A percentile compares a stretch with the other conserved stretches of the same genome.
Evolutionary conservation across 2,888 invertebrate species (phyloP).

Genomic region (Callyntrura guangdongensis): DNA sequence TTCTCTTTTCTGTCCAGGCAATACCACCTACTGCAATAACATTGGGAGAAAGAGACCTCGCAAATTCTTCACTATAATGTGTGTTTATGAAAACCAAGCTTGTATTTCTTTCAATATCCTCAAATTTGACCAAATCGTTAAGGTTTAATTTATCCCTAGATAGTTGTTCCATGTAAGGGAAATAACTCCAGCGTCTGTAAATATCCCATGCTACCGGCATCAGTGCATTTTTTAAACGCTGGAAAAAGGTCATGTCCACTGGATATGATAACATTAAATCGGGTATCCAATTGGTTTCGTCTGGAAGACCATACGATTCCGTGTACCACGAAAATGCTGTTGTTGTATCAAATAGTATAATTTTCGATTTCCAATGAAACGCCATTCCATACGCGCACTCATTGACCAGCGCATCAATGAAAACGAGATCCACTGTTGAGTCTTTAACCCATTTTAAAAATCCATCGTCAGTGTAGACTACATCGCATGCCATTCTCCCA

Average conservation of each 20-base stretch:
- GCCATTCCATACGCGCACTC: constrained; percentile 77
- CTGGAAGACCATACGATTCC: constrained; percentile 42
- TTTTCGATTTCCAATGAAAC: constrained; percentile 40
- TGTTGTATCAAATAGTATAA: constrained; percentile 55
- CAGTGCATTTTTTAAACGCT: constrained; percentile 72
- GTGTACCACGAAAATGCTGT: constrained; percentile 47
- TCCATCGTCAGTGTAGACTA: constrained; percentile 53
- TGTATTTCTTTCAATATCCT: constrained; percentile 45
- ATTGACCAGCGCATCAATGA: constrained; percentile 72
- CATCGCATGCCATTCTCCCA: constrained; percentile 48
- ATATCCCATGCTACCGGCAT: constrained; percentile 61
- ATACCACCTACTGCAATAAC: constrained; percentile 58
- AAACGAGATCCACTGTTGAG: constrained; percentile 65
- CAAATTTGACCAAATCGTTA: constrained; percentile 27
- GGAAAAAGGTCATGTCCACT: constrained; percentile 65
- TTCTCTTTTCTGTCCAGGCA: constrained; percentile 38
- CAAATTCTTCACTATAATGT: constrained; percentile 50
- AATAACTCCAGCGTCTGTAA: constrained; percentile 44
- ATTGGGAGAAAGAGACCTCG: constrained; percentile 51
- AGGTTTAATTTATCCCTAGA: constrained; percentile 19
- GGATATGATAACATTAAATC: constrained; percentile 68
- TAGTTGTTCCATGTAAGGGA: constrained; percentile 31
- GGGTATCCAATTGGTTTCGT: constrained; percentile 59
- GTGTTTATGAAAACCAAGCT: constrained; percentile 49
- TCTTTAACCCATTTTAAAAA: constrained; percentile 72